Evolutionary conservation across 92 coral and sea anemone species (phyloP).

Genomic region (Blastomussa wellsi): DNA sequence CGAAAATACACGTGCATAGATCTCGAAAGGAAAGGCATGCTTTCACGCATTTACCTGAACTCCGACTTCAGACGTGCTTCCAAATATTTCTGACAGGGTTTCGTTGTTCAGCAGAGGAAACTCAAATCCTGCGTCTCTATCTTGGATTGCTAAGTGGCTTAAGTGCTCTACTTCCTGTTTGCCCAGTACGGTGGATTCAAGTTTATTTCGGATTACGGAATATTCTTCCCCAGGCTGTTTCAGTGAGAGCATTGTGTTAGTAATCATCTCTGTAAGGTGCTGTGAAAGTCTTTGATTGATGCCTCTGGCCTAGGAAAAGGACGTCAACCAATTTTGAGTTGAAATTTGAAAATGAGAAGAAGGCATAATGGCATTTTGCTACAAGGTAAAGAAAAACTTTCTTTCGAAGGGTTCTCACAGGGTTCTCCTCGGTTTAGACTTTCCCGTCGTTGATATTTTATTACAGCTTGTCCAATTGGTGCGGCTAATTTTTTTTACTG

Average conservation of each 20-base stretch:
- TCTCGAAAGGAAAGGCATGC: too few species aligned
- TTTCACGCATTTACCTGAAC: constrained; percentile 5
- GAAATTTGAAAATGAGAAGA: background rate
- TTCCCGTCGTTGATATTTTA: too few species aligned
- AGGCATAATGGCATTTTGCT: too few species aligned
- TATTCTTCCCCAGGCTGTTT: constrained; percentile 31
- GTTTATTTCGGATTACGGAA: background rate
- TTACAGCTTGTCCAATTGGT: too few species aligned
- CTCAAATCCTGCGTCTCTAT: constrained; percentile 3
- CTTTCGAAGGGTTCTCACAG: background rate
- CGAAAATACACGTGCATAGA: background rate
- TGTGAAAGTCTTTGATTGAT: background rate
- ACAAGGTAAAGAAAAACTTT: background rate
- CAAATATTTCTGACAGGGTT: background rate
- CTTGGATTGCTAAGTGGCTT: background rate
- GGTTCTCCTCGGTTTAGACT: too few species aligned
- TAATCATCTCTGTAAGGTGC: constrained; percentile 1
- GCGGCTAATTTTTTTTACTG: too few species aligned
- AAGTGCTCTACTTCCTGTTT: constrained; percentile 3
- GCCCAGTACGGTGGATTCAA: constrained; percentile 15
- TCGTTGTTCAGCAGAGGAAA: background rate
- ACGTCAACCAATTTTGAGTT: background rate
- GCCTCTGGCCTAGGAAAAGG: background rate
- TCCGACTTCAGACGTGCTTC: background rate
- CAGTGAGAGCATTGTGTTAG: constrained; percentile 14